Conservation (phyloP, 2,113 vertebrate species). For the Reinhardtius hippoglossoides region DNA sequence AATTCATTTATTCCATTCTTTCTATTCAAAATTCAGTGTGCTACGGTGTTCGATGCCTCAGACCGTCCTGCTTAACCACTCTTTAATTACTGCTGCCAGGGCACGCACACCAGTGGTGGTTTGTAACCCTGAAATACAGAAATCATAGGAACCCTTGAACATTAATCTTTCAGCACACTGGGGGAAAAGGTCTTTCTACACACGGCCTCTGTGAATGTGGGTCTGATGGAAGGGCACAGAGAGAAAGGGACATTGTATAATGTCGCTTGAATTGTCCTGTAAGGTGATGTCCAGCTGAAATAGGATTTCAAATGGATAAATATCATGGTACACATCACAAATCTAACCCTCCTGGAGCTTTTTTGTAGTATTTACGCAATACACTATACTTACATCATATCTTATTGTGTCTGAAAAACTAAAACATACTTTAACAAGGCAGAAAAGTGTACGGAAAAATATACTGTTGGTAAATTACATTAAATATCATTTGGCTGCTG, state of each 20-base stretch:
- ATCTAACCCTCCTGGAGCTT: too few species aligned
- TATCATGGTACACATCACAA: neutral
- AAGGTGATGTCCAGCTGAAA: neutral
- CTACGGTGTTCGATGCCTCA: conserved; percentile 16
- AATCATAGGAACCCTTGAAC: conserved; percentile 38
- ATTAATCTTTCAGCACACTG: conserved; percentile 35
- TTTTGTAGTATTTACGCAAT: too few species aligned
- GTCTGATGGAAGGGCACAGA: conserved; percentile 1
- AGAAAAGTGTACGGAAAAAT: neutral
- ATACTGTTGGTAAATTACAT: too few species aligned
- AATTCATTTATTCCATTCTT: conserved; percentile 36
- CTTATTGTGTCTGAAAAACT: too few species aligned
- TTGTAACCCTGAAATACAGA: conserved; percentile 45
- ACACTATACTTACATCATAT: too few species aligned
- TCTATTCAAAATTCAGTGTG: conserved; percentile 44
- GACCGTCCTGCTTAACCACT: conserved; percentile 51
- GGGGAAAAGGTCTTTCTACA: neutral
- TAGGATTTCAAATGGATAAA: neutral
- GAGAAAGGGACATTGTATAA: neutral
- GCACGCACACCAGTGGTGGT: conserved; percentile 35
- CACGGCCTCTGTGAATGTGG: neutral
- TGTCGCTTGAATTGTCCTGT: neutral
- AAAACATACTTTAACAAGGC: neutral
- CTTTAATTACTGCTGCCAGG: conserved; percentile 55
- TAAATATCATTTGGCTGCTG: too few species aligned